Evolutionary conservation across 1,140 invertebrate species (phyloP).

Genomic region (Eubasilissa regina): DNA sequence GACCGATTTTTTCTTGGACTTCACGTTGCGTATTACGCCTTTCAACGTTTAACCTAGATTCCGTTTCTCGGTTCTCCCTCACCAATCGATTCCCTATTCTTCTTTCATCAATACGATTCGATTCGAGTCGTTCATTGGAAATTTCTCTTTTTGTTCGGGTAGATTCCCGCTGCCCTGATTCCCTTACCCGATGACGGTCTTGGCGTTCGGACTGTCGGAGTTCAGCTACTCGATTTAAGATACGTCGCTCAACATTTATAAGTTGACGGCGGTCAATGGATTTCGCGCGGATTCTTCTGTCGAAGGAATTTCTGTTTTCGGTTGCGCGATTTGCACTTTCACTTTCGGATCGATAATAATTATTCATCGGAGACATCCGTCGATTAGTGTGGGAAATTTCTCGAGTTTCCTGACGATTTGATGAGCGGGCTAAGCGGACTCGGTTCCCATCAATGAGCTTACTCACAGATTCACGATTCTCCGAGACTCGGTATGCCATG

Average conservation of each 20-base stretch:
- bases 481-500: background rate
- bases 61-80: background rate
- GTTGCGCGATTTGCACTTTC: too few relatives aligned
- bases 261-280: conserved; percentile 14
- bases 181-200: background rate
- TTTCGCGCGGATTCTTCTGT: background rate
- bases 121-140: background rate
- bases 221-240: conserved; percentile 5
- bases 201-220: background rate
- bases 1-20: background rate
- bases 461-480: background rate
- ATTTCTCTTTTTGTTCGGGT: conserved; percentile 3
- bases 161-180: background rate
- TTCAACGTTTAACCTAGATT: conserved; percentile 7
- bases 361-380: background rate
- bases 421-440: background rate
- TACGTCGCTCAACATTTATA: conserved; percentile 1
- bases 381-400: conserved; percentile 10
- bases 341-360: too few relatives aligned
- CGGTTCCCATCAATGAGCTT: background rate
- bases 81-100: background rate
- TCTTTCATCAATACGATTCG: conserved; percentile 6
- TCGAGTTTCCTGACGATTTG: conserved; percentile 7
- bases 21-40: conserved; percentile 9
- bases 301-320: too few relatives aligned